Evolutionary conservation across 2,888 invertebrate genomes (phyloP), one percentile per base, ranked within the genome.

Genomic region (Empis stercorea): DNA sequence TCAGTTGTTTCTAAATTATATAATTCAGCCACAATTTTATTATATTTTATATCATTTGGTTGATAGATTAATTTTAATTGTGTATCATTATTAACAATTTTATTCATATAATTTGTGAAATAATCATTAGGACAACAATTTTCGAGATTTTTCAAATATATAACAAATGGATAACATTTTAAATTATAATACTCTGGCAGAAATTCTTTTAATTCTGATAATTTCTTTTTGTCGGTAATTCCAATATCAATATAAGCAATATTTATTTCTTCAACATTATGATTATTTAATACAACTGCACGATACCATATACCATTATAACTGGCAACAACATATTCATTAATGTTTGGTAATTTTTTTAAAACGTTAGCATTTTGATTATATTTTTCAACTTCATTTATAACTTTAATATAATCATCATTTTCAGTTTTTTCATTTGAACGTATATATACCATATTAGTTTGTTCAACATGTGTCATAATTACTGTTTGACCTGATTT

Each of bases 171-270:
- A 40, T 47, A 46, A 14, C 50, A 41, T 44, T 45, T 49, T n/a
- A 44, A 45, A 10, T 42, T 11, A 10, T 30, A 15, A 4, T 30
- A 27, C n/a, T 42, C 44, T 10, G 13, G 10, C 5, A 47, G 38
- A 4, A 48, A 17, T 32, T 51, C 46, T 30, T 44, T 48, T 15
- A 53, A 42, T 30, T 53, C 50, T 4, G 43, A 39, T 43, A 51
- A 45, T 34, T 51, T 50, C 36, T 51, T 53, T 2, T 13, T n/a
- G 14, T 51, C 53, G 1, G 36, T 27, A 49, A 51, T 52, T 10
- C 54, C 54, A 36, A 54, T 52, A 47, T 54, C 54, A 30, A 52
- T 34, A 43, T 48, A 54, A 9, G 44, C 48, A 10, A 54, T 48
- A 0, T 13, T 4, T 4, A 54, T 52, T 17, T 41, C 46, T n/a